Conservation (phyloP, 2,888 invertebrate genomes). For the Thymelicus acteon region DNA sequence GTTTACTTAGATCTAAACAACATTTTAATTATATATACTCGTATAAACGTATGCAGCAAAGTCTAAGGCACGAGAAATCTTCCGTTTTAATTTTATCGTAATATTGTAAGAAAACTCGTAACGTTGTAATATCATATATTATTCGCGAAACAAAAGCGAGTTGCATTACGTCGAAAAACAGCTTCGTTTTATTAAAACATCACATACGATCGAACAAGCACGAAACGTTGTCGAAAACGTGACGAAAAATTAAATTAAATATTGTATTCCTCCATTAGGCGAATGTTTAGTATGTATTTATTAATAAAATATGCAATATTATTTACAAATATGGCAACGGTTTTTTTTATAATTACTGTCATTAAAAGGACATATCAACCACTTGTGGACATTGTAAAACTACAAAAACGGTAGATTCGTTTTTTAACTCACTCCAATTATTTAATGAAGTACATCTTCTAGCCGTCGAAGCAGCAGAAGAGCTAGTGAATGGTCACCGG, state of each 20-base stretch:
- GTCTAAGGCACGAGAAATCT: not conserved
- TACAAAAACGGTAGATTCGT: too few relatives aligned
- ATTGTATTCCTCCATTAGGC: not conserved
- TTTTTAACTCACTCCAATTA: too few relatives aligned
- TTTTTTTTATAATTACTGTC: too few relatives aligned
- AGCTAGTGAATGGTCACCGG: too few relatives aligned
- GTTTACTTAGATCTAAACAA: too few relatives aligned
- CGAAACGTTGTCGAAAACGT: slow-evolving; percentile 15
- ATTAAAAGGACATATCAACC: too few relatives aligned
- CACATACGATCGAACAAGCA: slow-evolving; percentile 36
- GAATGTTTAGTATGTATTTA: not conserved
- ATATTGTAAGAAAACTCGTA: not conserved
- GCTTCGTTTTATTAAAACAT: slow-evolving; percentile 45
- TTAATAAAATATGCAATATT: not conserved
- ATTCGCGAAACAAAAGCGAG: slow-evolving; percentile 16
- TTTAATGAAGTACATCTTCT: too few relatives aligned
- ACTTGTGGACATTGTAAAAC: too few relatives aligned
- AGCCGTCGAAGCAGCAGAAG: too few relatives aligned
- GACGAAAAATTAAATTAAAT: slow-evolving; percentile 10
- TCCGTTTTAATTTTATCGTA: not conserved
- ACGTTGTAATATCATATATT: slow-evolving; percentile 14
- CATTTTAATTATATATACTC: not conserved
- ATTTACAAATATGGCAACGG: not conserved
- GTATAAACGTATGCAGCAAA: not conserved
- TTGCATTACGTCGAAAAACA: slow-evolving; percentile 13